phyloP scores from a whole-genome alignment of 2,888 invertebrate species.

The Fabriciana adippe region DNA sequence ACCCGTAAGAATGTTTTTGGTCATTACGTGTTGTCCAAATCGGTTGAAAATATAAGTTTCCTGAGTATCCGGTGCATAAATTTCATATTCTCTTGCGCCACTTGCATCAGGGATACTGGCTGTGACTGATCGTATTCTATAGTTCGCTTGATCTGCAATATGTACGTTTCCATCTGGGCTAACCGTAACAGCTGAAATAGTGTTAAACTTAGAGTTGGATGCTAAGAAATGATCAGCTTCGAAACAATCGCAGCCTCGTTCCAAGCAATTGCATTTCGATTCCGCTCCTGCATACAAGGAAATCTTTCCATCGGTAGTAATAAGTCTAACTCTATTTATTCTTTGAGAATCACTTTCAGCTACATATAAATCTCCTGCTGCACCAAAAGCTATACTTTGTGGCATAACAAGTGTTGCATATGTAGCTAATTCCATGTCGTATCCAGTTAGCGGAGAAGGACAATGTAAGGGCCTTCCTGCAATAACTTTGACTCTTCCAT shows the following conservation, averaged over 20 bases:
- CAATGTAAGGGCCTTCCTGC: slow-evolving; percentile 97
- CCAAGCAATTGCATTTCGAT: slow-evolving; percentile 95
- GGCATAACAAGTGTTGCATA: slow-evolving; percentile 96
- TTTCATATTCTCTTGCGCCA: slow-evolving; percentile 93
- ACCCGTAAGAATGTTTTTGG: slow-evolving; percentile 96
- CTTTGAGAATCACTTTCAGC: slow-evolving; percentile 98
- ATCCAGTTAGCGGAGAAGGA: slow-evolving; percentile 89
- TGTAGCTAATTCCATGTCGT: slow-evolving; percentile 93
- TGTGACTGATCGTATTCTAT: slow-evolving; percentile 93
- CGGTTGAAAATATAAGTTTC: slow-evolving; percentile 96
- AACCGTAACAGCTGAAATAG: slow-evolving; percentile 95
- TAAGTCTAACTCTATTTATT: slow-evolving; percentile 94
- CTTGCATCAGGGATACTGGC: slow-evolving; percentile 94
- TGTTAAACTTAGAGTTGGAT: slow-evolving; percentile 96
- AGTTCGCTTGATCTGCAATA: slow-evolving; percentile 97
- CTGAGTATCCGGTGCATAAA: slow-evolving; percentile 96
- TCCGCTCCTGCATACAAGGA: slow-evolving; percentile 97
- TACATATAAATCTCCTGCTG: slow-evolving; percentile 95
- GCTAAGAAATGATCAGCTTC: slow-evolving; percentile 96
- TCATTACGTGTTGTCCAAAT: slow-evolving; percentile 97
- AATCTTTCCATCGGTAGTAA: slow-evolving; percentile 96
- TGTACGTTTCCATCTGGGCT: slow-evolving; percentile 97
- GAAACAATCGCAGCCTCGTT: slow-evolving; percentile 95
- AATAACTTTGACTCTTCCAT: slow-evolving; percentile 94
- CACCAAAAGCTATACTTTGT: slow-evolving; percentile 96